Evolutionary conservation across 2,888 invertebrate species (phyloP).

Genomic region (Caenorhabditis macrosperma): DNA sequence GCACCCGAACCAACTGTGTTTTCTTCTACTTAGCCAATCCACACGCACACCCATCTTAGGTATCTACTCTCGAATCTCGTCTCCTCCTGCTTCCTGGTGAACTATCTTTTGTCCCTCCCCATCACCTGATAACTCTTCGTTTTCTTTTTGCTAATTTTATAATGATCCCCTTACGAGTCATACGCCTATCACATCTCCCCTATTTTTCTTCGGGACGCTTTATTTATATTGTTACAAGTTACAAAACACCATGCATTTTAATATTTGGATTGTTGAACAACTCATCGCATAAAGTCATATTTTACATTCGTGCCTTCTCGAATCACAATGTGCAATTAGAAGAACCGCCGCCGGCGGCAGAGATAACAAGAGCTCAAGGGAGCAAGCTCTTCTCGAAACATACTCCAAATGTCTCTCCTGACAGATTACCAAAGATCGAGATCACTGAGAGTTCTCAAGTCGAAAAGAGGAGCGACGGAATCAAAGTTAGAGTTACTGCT

Average conservation of each 20-base stretch:
- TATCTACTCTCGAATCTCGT: constrained; percentile 53
- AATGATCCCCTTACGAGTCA: constrained; percentile 35
- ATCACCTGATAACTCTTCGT: background rate
- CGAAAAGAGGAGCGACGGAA: background rate
- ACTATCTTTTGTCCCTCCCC: background rate
- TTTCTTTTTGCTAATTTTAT: constrained; percentile 27
- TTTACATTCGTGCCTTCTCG: background rate
- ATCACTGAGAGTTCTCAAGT: background rate
- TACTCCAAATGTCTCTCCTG: background rate
- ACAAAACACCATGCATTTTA: background rate
- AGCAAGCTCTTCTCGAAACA: background rate
- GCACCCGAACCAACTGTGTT: background rate
- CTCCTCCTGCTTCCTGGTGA: constrained; percentile 48
- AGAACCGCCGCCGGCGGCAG: background rate
- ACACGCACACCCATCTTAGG: constrained; percentile 38
- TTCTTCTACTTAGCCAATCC: constrained; percentile 37
- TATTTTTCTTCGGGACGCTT: constrained; percentile 7
- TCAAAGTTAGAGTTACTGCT: background rate
- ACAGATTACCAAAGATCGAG: background rate
- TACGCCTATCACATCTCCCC: constrained; percentile 20
- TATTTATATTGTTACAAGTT: constrained; percentile 23
- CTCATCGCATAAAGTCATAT: background rate
- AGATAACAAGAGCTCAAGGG: background rate
- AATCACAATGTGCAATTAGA: background rate
- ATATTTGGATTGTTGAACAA: constrained; percentile 9